These are phyloP conservation scores for Eptatretus atami DNA, from an alignment of 2,797 vertebrate genomes.

Conservation along the genomic window DNA sequence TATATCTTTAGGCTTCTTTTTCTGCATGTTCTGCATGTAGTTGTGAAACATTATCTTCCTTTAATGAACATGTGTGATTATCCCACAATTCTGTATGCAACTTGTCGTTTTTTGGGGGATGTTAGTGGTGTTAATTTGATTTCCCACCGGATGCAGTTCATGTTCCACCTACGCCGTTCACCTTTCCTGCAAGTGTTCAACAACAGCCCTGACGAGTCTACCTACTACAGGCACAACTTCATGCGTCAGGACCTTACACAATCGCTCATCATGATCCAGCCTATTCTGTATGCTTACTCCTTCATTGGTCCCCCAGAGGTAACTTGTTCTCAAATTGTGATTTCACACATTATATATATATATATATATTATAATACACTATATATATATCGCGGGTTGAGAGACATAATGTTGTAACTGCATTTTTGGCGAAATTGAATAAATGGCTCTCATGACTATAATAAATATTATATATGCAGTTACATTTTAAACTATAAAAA, in stretches of 20 bases:
- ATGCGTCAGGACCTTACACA: conserved; percentile 74
- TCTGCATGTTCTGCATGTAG: too few species aligned
- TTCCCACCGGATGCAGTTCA: conserved; percentile 28
- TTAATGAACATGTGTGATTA: too few species aligned
- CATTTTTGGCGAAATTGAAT: too few species aligned
- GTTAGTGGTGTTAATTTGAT: not conserved
- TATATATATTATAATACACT: not conserved
- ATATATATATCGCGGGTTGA: too few species aligned
- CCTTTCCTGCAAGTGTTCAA: conserved; percentile 93
- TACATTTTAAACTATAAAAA: too few species aligned
- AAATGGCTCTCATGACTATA: too few species aligned
- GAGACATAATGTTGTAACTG: too few species aligned
- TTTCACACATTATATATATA: not conserved
- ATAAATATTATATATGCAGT: too few species aligned
- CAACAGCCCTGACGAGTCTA: conserved; percentile 82
- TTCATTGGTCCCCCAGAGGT: conserved; percentile 92
- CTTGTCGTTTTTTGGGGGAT: not conserved
- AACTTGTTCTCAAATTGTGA: conserved; percentile 10
- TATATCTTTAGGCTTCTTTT: too few species aligned
- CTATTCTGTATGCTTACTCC: conserved; percentile 85
- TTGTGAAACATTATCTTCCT: too few species aligned
- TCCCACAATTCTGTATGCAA: not conserved
- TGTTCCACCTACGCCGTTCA: conserved; percentile 81
- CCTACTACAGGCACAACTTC: conserved; percentile 80
- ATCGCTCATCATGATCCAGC: conserved; percentile 91